Conservation (phyloP, 2,113 vertebrate species). For the Daphoenositta chrysoptera region DNA sequence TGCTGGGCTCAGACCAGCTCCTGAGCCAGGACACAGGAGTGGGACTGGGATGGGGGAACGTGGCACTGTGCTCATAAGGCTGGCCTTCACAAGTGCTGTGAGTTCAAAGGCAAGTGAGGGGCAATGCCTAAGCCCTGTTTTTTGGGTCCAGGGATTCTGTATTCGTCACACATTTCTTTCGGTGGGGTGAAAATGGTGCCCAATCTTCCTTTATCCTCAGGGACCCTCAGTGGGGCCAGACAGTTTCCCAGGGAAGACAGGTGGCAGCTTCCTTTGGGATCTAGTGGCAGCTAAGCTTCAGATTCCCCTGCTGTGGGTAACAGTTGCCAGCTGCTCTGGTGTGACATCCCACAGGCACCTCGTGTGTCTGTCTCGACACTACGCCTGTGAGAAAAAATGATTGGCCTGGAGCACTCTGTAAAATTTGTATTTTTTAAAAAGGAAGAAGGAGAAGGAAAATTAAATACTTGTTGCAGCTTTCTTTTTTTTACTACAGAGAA, state of each 20-base stretch:
- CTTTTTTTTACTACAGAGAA: neutral
- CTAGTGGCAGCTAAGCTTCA: neutral
- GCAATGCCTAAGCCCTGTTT: neutral
- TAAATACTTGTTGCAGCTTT: neutral
- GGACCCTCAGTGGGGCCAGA: neutral
- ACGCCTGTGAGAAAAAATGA: neutral
- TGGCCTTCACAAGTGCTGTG: neutral
- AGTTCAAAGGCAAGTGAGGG: neutral
- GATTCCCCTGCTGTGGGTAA: neutral
- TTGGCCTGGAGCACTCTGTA: neutral
- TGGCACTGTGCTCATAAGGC: accelerated
- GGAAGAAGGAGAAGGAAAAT: neutral
- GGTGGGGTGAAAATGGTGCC: neutral
- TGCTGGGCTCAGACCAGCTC: neutral
- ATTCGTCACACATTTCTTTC: neutral
- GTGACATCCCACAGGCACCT: neutral
- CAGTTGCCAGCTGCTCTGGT: neutral
- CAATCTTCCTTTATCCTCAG: neutral
- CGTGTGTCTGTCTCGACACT: neutral
- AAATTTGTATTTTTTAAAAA: neutral
- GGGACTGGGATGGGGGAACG: neutral
- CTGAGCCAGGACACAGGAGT: neutral
- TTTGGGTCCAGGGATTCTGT: neutral
- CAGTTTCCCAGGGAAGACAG: neutral
- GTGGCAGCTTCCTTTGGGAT: neutral